Evolutionary conservation across 2,888 invertebrate genomes (phyloP), one percentile per base, ranked within the genome.

Genomic region (Macroteleia sp.): DNA sequence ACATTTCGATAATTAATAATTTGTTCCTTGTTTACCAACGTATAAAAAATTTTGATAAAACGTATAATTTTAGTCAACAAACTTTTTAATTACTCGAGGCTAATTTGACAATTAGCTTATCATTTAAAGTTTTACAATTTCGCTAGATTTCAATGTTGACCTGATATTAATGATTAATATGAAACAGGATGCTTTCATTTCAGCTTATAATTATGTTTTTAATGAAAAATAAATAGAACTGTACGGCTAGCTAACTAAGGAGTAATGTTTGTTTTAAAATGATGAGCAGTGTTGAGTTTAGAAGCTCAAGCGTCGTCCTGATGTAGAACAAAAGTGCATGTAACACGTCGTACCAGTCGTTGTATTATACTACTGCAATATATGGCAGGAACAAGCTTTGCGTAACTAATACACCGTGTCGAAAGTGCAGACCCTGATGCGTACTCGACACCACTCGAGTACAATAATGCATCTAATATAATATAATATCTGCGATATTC

Each of bases 331-430:
- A 36, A n/a, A 46, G 20, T 8, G 32, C 19, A 17, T 22, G 32
- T 54, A 75, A 62, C 69, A 44, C 22, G 67, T 48, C 59, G 77
- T 69, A 73, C 77, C 73, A 78, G 77, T 73, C 77, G 50, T 73
- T 67, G 61, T 61, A 78, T 71, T 57, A 50, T 69, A 73, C 80
- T 62, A 75, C 70, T 77, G 74, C 64, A 67, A 77, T 80, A 77
- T 57, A 77, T 75, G 46, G 75, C 52, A 75, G 50, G 32, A 56
- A 46, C 67, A 75, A 64, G 75, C 71, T 71, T 39, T 69, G 71
- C 77, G 88, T 90, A 86, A 85, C 90, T 89, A 89, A 90, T 83
- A 42, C 69, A 77, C 81, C 90, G 85, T 90, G 83, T 82, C 89
- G 84, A 90, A 90, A 88, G 80, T 75, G 79, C 70, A 74, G 76